phyloP scores from a whole-genome alignment of 2,113 vertebrate genomes.

The Gopherus evgoodei region DNA sequence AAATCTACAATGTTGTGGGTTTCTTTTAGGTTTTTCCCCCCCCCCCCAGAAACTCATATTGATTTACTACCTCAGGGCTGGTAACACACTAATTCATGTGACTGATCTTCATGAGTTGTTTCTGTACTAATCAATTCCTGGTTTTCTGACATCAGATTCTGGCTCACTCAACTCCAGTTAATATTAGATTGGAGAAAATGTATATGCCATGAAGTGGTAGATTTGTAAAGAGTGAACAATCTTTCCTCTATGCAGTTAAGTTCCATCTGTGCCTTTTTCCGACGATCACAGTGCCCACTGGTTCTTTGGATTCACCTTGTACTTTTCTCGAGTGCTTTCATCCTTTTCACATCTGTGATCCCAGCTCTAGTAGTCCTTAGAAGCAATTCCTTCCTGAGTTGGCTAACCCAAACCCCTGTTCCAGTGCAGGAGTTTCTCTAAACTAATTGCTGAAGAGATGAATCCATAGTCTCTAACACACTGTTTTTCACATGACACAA shows the following conservation, averaged over 20 bases:
- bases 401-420: not conserved
- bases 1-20: not conserved
- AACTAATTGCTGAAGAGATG: slow-evolving; percentile 30
- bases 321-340: not conserved
- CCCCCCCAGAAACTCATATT: not conserved
- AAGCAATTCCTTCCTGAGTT: not conserved
- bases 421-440: not conserved
- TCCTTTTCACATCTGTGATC: not conserved
- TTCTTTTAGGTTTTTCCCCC: not conserved
- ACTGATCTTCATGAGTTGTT: slow-evolving; percentile 5
- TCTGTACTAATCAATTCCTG: slow-evolving; percentile 24
- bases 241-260: not conserved
- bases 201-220: not conserved
- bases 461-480: not conserved
- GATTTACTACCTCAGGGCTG: slow-evolving; percentile 4
- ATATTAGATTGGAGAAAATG: not conserved
- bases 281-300: not conserved
- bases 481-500: too few species aligned
- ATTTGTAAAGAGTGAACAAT: not conserved
- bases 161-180: not conserved
- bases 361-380: not conserved
- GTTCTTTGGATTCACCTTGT: not conserved
- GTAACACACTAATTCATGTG: not conserved
- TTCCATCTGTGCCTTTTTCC: not conserved
- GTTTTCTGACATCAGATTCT: slow-evolving; percentile 15